A percentile compares a stretch with the other conserved stretches of the same genome.
Evolutionary conservation across 1,140 invertebrate genomes (phyloP).

Genomic region (Atta texana): DNA sequence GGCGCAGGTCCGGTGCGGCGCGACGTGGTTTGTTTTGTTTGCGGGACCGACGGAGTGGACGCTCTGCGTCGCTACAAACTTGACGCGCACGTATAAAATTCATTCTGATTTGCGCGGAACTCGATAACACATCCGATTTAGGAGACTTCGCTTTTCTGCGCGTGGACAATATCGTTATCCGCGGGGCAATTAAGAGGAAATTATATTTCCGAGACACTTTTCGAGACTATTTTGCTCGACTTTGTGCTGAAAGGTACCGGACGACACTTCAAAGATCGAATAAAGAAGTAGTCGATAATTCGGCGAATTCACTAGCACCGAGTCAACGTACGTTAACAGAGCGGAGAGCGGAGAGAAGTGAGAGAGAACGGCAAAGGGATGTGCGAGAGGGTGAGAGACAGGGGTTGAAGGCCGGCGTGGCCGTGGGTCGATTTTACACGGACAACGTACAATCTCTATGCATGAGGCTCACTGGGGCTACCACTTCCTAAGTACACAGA

Average conservation of each 20-base stretch:
- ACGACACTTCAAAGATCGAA: slow-evolving; percentile 64
- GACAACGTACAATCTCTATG: slow-evolving; percentile 85
- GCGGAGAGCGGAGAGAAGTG: slow-evolving; percentile 11
- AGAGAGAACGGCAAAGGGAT: slow-evolving; percentile 18
- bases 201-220: background rate
- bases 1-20: background rate
- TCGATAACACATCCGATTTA: slow-evolving; percentile 14
- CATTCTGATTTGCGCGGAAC: slow-evolving; percentile 24
- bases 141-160: background rate
- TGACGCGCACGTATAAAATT: background rate
- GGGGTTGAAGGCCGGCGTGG: slow-evolving; percentile 63
- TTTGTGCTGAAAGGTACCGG: background rate
- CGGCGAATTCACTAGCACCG: slow-evolving; percentile 31
- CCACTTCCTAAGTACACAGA: slow-evolving; percentile 85
- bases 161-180: background rate
- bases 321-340: slow-evolving; percentile 23
- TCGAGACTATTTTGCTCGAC: background rate
- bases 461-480: slow-evolving; percentile 83
- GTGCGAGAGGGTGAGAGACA: slow-evolving; percentile 22
- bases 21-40: slow-evolving; percentile 33
- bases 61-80: slow-evolving; percentile 12
- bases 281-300: slow-evolving; percentile 59
- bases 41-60: background rate
- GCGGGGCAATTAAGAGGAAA: background rate
- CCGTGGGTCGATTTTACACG: slow-evolving; percentile 80